A percentile compares a stretch with the other conserved stretches of the same genome.
These are phyloP conservation scores for Hemicentrotus pulcherrimus DNA, from an alignment of 35 echinoderm and acorn worm genomes.

Conservation along the genomic window DNA sequence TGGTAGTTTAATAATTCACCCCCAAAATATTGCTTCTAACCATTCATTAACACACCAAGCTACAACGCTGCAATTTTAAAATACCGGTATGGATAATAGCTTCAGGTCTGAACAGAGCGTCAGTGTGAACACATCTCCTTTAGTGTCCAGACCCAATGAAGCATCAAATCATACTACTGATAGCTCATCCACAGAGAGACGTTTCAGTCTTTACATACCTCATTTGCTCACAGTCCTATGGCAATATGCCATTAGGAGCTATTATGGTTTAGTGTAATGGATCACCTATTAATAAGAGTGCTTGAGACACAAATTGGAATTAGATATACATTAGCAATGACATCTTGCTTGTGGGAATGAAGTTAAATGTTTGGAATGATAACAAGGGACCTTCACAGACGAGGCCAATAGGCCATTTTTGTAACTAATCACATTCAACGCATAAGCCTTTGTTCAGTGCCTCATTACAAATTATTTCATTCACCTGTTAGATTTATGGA, in stretches of 20 bases:
- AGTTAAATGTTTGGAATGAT: not conserved
- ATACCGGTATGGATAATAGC: too few relatives aligned
- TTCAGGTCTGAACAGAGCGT: not conserved
- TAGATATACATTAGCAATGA: not conserved
- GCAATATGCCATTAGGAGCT: not conserved
- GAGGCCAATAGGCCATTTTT: not conserved
- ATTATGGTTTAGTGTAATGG: not conserved
- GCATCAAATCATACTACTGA: not conserved
- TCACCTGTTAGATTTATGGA: too few relatives aligned
- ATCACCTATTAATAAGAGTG: not conserved
- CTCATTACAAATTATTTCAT: too few relatives aligned
- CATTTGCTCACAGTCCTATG: not conserved
- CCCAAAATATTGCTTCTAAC: too few relatives aligned
- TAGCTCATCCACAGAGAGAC: not conserved
- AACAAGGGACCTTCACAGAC: not conserved
- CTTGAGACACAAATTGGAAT: not conserved
- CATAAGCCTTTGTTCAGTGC: too few relatives aligned
- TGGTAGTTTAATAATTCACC: too few relatives aligned
- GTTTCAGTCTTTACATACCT: not conserved
- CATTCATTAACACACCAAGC: too few relatives aligned
- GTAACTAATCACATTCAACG: too few relatives aligned
- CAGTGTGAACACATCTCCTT: not conserved
- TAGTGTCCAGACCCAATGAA: not conserved
- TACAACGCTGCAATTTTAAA: too few relatives aligned
- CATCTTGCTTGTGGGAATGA: too few relatives aligned